phyloP scores from a whole-genome alignment of 2,888 invertebrate genomes.

The Crocallis elinguaria region DNA sequence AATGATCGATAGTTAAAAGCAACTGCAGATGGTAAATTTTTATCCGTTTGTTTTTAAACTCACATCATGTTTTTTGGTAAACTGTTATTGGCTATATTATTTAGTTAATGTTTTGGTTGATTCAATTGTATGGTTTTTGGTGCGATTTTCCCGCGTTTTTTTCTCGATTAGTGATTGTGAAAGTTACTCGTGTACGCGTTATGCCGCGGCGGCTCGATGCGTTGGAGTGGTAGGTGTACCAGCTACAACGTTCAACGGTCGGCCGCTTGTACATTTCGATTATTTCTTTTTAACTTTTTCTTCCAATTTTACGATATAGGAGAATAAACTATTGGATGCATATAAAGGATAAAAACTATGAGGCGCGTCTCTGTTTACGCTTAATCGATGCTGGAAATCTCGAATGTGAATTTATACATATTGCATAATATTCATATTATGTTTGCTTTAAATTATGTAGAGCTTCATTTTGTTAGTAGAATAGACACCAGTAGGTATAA shows the following conservation, averaged over 20 bases:
- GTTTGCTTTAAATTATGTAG: background rate
- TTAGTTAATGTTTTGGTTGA: constrained; percentile 32
- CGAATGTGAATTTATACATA: constrained; percentile 43
- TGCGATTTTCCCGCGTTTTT: constrained; percentile 65
- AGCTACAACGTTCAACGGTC: constrained; percentile 26
- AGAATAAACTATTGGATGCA: constrained; percentile 1
- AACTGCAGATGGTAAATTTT: constrained; percentile 8
- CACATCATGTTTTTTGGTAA: constrained; percentile 33
- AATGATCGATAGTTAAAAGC: constrained; percentile 11
- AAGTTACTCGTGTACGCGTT: constrained; percentile 72
- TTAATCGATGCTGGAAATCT: constrained; percentile 39
- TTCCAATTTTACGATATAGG: constrained; percentile 2
- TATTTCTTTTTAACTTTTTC: constrained; percentile 9
- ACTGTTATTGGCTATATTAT: constrained; percentile 44
- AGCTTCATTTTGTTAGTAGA: background rate
- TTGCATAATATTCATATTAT: constrained; percentile 47
- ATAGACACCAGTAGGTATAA: background rate
- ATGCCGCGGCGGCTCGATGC: constrained; percentile 60
- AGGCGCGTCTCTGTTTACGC: constrained; percentile 39
- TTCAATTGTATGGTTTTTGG: constrained; percentile 56
- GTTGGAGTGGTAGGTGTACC: constrained; percentile 61
- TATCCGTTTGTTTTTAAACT: constrained; percentile 25
- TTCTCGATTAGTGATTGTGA: constrained; percentile 62
- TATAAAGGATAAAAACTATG: constrained; percentile 41
- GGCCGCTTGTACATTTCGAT: constrained; percentile 23